These are phyloP conservation scores for Casuarius casuarius DNA, from an alignment of 2,113 vertebrate genomes.

Conservation along the genomic window DNA sequence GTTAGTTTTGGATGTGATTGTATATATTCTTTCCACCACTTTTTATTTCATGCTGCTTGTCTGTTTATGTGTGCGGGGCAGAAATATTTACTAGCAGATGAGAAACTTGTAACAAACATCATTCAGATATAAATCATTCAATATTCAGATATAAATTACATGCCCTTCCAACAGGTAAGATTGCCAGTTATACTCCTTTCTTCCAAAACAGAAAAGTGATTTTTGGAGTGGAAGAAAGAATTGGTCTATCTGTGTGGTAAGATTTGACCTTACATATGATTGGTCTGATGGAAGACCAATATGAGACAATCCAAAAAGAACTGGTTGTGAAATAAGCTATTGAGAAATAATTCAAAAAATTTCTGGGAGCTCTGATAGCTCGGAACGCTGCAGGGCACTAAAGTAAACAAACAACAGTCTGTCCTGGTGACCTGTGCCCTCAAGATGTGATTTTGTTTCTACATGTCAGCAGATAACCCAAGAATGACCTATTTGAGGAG, in stretches of 20 bases:
- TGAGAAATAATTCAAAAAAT: neutral
- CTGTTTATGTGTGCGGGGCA: neutral
- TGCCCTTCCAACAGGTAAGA: neutral
- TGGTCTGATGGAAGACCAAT: neutral
- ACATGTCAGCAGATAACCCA: neutral
- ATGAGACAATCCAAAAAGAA: neutral
- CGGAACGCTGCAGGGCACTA: neutral
- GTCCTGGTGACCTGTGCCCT: neutral
- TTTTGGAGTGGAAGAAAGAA: neutral
- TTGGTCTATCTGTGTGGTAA: neutral
- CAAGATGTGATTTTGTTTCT: neutral
- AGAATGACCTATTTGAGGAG: neutral
- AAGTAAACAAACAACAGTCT: neutral
- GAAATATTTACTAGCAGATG: neutral
- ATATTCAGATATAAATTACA: neutral
- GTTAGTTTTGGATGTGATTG: neutral
- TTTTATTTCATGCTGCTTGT: neutral
- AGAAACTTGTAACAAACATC: neutral
- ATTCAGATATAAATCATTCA: neutral
- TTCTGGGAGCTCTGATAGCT: neutral
- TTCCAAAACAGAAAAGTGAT: neutral
- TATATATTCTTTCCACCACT: neutral
- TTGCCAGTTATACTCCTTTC: neutral
- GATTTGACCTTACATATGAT: neutral
- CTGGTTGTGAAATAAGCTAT: neutral